Evolutionary conservation across 2,888 invertebrate species (phyloP).

Genomic region (Pemphredon lugubris): DNA sequence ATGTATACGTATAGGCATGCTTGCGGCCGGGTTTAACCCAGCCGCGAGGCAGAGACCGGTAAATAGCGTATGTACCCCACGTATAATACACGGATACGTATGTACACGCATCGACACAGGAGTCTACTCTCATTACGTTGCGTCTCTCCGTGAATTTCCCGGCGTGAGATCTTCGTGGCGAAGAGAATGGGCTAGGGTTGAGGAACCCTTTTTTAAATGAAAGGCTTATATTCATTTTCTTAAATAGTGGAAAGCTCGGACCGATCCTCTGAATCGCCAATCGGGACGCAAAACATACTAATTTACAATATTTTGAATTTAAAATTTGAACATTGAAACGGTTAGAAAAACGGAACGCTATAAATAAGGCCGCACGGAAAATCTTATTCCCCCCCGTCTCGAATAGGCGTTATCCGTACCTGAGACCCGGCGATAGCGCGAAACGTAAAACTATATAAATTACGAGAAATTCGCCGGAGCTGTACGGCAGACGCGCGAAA

Average conservation of each 20-base stretch:
- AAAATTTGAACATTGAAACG: too few species aligned
- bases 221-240: too few species aligned
- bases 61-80: neutral
- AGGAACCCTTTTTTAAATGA: too few species aligned
- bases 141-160: slow-evolving; percentile 33
- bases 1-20: slow-evolving; percentile 26
- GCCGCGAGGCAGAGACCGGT: neutral
- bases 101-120: neutral
- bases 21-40: neutral
- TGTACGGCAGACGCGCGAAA: neutral
- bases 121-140: slow-evolving; percentile 26
- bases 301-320: too few species aligned
- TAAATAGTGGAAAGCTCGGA: too few species aligned
- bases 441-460: slow-evolving; percentile 20
- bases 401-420: slow-evolving; percentile 41
- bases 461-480: neutral
- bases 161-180: slow-evolving; percentile 13
- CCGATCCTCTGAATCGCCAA: too few species aligned
- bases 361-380: too few species aligned
- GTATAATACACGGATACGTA: neutral
- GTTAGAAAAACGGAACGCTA: too few species aligned
- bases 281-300: too few species aligned
- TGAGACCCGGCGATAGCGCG: slow-evolving; percentile 13
- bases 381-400: too few species aligned
- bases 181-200: too few species aligned